Percentiles rank a stretch among this genome's conserved stretches.
Conservation (phyloP, 2,113 vertebrate genomes). For the Hypanus sabinus region DNA sequence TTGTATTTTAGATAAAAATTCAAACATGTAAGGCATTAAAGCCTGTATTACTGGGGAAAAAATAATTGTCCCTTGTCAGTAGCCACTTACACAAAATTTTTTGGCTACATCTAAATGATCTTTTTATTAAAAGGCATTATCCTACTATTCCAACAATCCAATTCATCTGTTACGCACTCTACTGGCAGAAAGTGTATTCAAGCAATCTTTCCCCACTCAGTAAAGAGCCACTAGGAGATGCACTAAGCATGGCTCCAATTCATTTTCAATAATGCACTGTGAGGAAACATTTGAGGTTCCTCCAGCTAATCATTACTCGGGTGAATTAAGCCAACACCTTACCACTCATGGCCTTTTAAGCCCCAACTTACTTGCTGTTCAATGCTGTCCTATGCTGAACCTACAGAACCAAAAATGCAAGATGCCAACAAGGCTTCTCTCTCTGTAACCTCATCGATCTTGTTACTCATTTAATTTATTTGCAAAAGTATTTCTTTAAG, state of each 20-base stretch:
- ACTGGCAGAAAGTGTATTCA: neutral
- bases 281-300: neutral
- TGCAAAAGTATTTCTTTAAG: neutral
- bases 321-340: neutral
- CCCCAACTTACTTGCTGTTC: neutral
- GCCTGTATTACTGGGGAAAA: too few relatives aligned
- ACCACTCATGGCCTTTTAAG: neutral
- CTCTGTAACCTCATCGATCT: neutral
- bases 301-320: neutral
- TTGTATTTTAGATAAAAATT: too few relatives aligned
- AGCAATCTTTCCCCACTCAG: neutral
- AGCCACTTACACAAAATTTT: neutral
- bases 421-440: neutral
- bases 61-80: too few relatives aligned
- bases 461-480: neutral
- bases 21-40: too few relatives aligned
- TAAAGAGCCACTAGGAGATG: neutral
- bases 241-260: neutral
- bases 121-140: neutral
- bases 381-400: neutral
- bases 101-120: neutral
- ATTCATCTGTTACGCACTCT: neutral
- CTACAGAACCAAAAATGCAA: neutral
- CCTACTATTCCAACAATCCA: neutral
- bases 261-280: neutral